Evolutionary conservation across 2,113 vertebrate genomes (phyloP), one percentile per base, ranked within the genome.

Genomic region (Corythoichthys haematopterus): DNA sequence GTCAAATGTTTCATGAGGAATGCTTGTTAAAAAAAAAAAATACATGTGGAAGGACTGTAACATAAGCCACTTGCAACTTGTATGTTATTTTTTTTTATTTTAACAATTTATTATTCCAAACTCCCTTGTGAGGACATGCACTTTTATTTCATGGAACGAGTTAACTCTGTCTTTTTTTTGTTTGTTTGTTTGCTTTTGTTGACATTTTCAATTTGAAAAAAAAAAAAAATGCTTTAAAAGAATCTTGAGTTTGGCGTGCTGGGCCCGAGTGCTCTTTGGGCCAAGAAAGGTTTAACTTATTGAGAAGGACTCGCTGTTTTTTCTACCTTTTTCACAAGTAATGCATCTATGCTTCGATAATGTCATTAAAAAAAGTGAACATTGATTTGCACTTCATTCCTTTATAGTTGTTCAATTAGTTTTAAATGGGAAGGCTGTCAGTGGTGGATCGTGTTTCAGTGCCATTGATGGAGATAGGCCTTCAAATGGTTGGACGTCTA

Each of bases 281-380:
- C 82, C 55, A 36, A 74, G 82, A 88, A 86, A 88, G 85, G 89
- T 93, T 92, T 94, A 93, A 94, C 93, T 94, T 93, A 93, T 94
- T 94, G 91, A 93, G 90, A 91, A 91, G 91, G 85, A 92, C 85
- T 82, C 84, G 88, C 87, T 90, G 88, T 91, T 92, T 92, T 91
- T 92, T 91, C 89, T 91, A 91, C 88, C 83, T 92, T 93, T 92
- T 93, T 90, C 90, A 91, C 89, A 88, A 89, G 87, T 90, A 89
- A 87, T 89, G 84, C 90, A 89, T 90, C 88, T 88, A 84, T 84
- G 86, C 90, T 91, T 90, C 84, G 72, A 86, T 83, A 80, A 83
- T 90, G 89, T 87, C 89, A 92, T 92, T 91, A 90, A 91, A 90
- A 72, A 84, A 87, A 83, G 36, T 84, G 65, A 81, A 86, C 48